phyloP scores from a whole-genome alignment of 2,888 invertebrate genomes.

The Eucera pruinosa region DNA sequence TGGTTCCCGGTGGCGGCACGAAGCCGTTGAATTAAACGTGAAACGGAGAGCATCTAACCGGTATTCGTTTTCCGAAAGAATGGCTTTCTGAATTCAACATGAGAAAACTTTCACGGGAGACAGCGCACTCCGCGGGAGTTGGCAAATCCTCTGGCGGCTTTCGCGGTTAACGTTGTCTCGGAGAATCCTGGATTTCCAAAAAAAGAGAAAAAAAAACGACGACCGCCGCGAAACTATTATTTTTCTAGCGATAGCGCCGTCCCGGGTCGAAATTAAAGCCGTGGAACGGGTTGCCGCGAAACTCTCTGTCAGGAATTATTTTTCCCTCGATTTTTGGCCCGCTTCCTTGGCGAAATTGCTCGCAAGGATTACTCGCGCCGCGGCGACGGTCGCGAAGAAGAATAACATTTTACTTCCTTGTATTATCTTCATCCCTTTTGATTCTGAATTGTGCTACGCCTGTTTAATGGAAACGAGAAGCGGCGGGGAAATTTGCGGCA shows the following conservation, averaged over 20 bases:
- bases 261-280: slow-evolving; percentile 20
- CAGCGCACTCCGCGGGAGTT: slow-evolving; percentile 47
- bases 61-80: slow-evolving; percentile 44
- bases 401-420: not conserved
- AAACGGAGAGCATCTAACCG: not conserved
- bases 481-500: too few relatives aligned
- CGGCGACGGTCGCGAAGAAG: not conserved
- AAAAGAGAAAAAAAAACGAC: slow-evolving; percentile 3
- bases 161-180: slow-evolving; percentile 49
- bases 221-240: slow-evolving; percentile 24
- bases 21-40: slow-evolving; percentile 38
- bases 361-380: not conserved
- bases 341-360: not conserved
- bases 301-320: not conserved
- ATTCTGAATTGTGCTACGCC: too few relatives aligned
- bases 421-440: not conserved
- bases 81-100: slow-evolving; percentile 53
- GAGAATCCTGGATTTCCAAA: slow-evolving; percentile 30
- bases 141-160: slow-evolving; percentile 62
- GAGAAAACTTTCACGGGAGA: slow-evolving; percentile 51
- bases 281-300: not conserved
- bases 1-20: too few relatives aligned
- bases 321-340: not conserved
- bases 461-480: not conserved
- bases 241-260: slow-evolving; percentile 1